phyloP scores from a whole-genome alignment of 1,140 invertebrate species.

The Drosophila oshimai region DNA sequence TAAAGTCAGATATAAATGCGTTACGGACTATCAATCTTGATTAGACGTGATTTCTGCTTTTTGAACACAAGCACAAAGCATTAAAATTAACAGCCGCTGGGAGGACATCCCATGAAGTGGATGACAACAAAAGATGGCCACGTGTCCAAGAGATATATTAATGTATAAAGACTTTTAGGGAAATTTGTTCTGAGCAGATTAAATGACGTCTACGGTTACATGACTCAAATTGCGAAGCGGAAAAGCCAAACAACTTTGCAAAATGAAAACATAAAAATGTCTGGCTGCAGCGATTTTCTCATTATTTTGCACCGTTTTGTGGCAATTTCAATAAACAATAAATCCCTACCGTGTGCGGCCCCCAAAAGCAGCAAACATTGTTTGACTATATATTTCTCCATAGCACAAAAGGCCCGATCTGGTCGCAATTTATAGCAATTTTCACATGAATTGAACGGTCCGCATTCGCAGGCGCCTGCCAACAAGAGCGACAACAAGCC shows the following conservation, averaged over 20 bases:
- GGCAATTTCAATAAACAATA: conserved; percentile 81
- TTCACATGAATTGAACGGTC: conserved; percentile 73
- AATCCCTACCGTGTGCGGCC: conserved; percentile 61
- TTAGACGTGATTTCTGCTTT: conserved; percentile 76
- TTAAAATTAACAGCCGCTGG: conserved; percentile 61
- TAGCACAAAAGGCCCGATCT: conserved; percentile 20
- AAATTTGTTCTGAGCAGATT: conserved; percentile 43
- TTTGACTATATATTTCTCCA: conserved; percentile 35
- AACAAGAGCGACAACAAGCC: conserved; percentile 48
- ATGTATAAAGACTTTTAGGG: conserved; percentile 26
- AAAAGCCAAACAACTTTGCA: conserved; percentile 73
- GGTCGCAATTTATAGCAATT: conserved; percentile 73
- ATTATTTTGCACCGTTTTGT: conserved; percentile 81
- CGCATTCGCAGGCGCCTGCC: conserved; percentile 61
- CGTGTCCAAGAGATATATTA: conserved; percentile 40
- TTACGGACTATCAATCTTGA: conserved; percentile 81
- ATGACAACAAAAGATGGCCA: conserved; percentile 57
- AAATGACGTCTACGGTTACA: conserved; percentile 69
- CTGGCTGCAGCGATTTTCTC: conserved; percentile 72
- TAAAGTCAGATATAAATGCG: conserved; percentile 72
- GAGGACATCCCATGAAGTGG: conserved; percentile 7
- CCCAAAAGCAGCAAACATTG: conserved; percentile 20
- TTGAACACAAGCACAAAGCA: conserved; percentile 41
- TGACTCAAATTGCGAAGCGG: conserved; percentile 39
- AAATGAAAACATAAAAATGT: conserved; percentile 81